A percentile compares a stretch with the other conserved stretches of the same genome.
Evolutionary conservation across 2,888 invertebrate species (phyloP).

Genomic region (Nyleta sp.): DNA sequence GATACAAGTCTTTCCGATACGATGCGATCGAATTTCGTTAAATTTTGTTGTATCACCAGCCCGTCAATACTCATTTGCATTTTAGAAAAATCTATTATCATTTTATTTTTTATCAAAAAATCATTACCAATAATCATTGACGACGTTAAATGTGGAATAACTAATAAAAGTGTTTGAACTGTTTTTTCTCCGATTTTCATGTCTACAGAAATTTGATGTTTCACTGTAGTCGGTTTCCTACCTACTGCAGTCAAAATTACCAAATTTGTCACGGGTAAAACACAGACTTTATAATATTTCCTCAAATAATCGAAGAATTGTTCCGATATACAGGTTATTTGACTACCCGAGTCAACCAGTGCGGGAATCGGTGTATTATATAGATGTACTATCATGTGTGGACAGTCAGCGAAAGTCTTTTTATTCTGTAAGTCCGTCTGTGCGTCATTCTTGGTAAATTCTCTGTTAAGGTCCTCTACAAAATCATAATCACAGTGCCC

Average conservation of each 20-base stretch:
- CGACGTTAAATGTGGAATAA: slow-evolving; percentile 8
- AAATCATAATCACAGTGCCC: slow-evolving; percentile 26
- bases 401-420: slow-evolving; percentile 12
- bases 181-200: slow-evolving; percentile 5
- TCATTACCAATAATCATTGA: slow-evolving; percentile 3
- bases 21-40: not conserved
- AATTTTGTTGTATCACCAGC: too few species aligned
- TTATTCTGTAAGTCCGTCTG: not conserved
- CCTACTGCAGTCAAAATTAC: slow-evolving; percentile 29
- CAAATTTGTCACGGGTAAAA: slow-evolving; percentile 29
- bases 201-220: slow-evolving; percentile 20
- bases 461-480: slow-evolving; percentile 18
- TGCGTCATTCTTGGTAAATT: not conserved
- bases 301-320: slow-evolving; percentile 17
- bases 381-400: slow-evolving; percentile 15
- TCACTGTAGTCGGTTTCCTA: slow-evolving; percentile 25
- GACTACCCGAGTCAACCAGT: slow-evolving; percentile 18
- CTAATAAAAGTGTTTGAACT: not conserved
- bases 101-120: not conserved
- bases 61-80: slow-evolving; percentile 6
- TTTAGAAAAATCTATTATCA: slow-evolving; percentile 5
- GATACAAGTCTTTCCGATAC: slow-evolving; percentile 8
- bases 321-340: slow-evolving; percentile 20
- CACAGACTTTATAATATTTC: slow-evolving; percentile 9
- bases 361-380: slow-evolving; percentile 4